A percentile compares a stretch with the other conserved stretches of the same genome.
Evolutionary conservation across 2,113 vertebrate genomes (phyloP).

Genomic region (Gavialis gangeticus): DNA sequence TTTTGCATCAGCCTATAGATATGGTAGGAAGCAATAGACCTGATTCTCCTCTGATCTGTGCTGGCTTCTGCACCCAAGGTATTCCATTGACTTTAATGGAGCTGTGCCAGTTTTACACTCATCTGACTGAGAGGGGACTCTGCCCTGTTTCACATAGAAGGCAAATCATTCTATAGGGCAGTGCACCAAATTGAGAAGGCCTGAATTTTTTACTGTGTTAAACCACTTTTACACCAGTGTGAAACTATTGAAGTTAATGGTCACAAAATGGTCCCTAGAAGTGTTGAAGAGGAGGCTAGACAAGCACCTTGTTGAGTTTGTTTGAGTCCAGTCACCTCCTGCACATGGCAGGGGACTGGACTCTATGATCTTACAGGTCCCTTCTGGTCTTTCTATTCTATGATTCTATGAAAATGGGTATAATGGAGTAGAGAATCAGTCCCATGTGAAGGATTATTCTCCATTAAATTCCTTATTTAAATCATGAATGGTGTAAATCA

Average conservation of each 20-base stretch:
- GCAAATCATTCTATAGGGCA: neutral
- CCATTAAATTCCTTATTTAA: neutral
- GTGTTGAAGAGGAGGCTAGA: neutral
- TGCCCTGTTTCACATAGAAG: neutral
- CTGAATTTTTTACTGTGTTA: neutral
- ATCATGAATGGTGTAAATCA: too few relatives aligned
- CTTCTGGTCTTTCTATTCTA: too few relatives aligned
- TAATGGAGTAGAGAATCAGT: neutral
- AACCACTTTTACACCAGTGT: neutral
- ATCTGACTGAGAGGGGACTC: neutral
- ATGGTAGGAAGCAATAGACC: neutral
- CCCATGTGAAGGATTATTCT: neutral
- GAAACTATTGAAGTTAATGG: neutral
- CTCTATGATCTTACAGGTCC: too few relatives aligned
- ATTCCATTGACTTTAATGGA: neutral
- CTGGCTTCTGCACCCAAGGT: neutral
- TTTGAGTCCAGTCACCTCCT: too few relatives aligned
- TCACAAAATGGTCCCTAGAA: neutral
- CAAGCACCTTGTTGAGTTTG: too few relatives aligned
- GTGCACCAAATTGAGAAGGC: neutral
- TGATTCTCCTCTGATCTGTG: neutral
- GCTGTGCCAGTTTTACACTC: neutral
- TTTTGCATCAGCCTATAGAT: neutral
- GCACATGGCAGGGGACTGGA: too few relatives aligned
- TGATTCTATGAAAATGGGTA: neutral